Conservation (phyloP, 1,140 invertebrate species). For the Chymomyza costata region DNA sequence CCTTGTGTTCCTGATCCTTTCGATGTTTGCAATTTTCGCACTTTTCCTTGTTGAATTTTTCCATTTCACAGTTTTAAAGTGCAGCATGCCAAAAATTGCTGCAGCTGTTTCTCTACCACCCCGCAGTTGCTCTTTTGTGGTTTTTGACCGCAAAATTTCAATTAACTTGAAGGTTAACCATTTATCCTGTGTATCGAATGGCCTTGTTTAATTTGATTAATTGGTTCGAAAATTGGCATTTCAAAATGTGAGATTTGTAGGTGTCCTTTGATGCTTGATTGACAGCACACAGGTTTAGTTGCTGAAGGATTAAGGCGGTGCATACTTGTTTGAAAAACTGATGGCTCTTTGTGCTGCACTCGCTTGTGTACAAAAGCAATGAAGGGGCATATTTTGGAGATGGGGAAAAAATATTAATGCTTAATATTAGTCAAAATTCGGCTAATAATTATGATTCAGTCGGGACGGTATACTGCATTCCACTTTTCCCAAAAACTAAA, state of each 20-base stretch:
- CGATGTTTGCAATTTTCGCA: constrained; percentile 6
- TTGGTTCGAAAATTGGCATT: constrained; percentile 53
- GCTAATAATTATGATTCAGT: too few relatives aligned
- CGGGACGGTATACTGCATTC: too few relatives aligned
- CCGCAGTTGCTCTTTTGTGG: neutral
- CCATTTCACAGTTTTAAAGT: constrained; percentile 24
- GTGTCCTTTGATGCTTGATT: too few relatives aligned
- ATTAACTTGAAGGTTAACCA: constrained; percentile 59
- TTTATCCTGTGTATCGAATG: constrained; percentile 20
- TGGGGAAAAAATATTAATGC: too few relatives aligned
- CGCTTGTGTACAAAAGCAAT: too few relatives aligned
- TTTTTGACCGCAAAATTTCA: constrained; percentile 48
- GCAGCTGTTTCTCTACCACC: constrained; percentile 41
- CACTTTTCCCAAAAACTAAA: too few relatives aligned
- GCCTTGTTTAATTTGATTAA: constrained; percentile 63
- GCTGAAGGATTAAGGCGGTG: too few relatives aligned
- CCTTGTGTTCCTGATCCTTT: constrained; percentile 34
- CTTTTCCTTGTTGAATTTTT: neutral
- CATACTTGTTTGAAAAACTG: too few relatives aligned
- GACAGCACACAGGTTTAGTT: too few relatives aligned
- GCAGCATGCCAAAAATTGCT: constrained; percentile 25
- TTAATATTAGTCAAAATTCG: too few relatives aligned
- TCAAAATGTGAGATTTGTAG: constrained; percentile 2
- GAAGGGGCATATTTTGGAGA: too few relatives aligned
- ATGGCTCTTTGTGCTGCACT: too few relatives aligned